Conservation (phyloP, 2,797 vertebrate species). For the Acanthiza pusilla region DNA sequence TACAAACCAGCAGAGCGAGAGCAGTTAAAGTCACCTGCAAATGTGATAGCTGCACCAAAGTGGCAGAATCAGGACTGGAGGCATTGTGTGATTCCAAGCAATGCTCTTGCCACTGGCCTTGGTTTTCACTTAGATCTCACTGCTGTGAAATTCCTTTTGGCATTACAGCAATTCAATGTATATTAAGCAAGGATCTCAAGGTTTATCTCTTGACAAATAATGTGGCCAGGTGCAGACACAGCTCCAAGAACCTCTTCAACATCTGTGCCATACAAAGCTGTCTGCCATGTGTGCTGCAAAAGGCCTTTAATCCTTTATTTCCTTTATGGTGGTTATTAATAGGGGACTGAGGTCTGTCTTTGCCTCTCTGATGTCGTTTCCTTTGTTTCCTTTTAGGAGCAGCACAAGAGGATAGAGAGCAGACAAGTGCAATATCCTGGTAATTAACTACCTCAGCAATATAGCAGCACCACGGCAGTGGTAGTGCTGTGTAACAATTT, state of each 20-base stretch:
- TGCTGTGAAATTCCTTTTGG: background rate
- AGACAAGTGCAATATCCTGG: slow-evolving; percentile 42
- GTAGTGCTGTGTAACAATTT: slow-evolving; percentile 50
- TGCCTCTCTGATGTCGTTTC: background rate
- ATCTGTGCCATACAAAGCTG: background rate
- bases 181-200: background rate
- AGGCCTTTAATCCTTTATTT: slow-evolving; percentile 46
- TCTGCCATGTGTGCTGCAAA: background rate
- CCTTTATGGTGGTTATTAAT: slow-evolving; percentile 44
- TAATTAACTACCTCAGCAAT: slow-evolving; percentile 59
- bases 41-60: background rate
- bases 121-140: background rate
- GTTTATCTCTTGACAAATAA: slow-evolving; percentile 28
- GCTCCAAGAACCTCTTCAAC: background rate
- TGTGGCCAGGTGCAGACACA: background rate
- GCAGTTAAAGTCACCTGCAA: background rate
- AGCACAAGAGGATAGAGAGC: slow-evolving; percentile 28
- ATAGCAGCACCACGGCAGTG: background rate
- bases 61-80: background rate
- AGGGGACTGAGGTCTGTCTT: slow-evolving; percentile 24
- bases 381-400: slow-evolving; percentile 57
- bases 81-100: background rate
- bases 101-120: background rate
- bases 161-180: background rate
- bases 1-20: background rate